A percentile compares a stretch with the other conserved stretches of the same genome.
Conservation (phyloP, 2,113 vertebrate genomes). For the Athene cunicularia region DNA sequence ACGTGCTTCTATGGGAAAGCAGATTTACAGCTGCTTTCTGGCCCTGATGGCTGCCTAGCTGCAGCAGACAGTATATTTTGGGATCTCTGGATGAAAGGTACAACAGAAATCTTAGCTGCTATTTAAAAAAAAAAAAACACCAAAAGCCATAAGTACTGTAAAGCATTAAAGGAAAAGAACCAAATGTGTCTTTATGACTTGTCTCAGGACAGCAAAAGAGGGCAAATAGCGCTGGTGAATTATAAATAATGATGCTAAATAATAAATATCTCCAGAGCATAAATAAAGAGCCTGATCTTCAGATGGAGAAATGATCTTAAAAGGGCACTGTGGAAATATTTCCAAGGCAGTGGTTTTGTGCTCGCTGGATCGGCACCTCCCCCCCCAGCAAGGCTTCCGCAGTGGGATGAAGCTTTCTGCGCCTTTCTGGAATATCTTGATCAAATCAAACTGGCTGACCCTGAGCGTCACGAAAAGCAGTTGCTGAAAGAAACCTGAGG, state of each 20-base stretch:
- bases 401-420: neutral
- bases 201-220: neutral
- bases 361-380: neutral
- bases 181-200: neutral
- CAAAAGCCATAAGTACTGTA: neutral
- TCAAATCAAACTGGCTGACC: neutral
- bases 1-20: neutral
- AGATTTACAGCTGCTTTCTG: neutral
- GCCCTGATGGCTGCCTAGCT: neutral
- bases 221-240: neutral
- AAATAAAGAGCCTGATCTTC: neutral
- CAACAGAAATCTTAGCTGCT: neutral
- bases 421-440: neutral
- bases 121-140: neutral
- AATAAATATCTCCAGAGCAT: conserved; percentile 1
- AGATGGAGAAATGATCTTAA: neutral
- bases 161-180: neutral
- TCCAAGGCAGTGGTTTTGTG: fast-evolving
- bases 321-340: neutral
- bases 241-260: conserved; percentile 29
- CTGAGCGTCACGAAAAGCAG: too few relatives aligned
- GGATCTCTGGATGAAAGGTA: neutral
- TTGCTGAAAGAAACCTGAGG: neutral
- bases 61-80: neutral
- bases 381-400: neutral